phyloP scores from a whole-genome alignment of 2,797 vertebrate genomes.

The Sciurus vulgaris region DNA sequence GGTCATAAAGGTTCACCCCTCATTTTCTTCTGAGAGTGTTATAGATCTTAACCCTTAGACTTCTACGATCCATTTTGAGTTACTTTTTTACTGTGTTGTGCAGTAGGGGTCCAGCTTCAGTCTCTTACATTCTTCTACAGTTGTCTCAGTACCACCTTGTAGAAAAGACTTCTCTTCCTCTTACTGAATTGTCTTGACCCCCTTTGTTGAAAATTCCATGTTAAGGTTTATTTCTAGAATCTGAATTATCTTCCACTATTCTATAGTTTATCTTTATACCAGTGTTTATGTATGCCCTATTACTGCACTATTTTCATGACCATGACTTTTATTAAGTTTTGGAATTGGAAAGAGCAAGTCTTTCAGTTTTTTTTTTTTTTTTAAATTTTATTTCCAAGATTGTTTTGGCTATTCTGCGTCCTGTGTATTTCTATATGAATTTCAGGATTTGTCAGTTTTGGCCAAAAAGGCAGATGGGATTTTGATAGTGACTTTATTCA shows the following conservation, averaged over 20 bases:
- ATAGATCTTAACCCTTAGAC: slow-evolving; percentile 3
- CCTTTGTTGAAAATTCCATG: neutral
- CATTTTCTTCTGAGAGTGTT: slow-evolving; percentile 43
- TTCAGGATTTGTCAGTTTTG: slow-evolving; percentile 62
- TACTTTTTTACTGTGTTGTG: neutral
- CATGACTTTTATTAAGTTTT: slow-evolving; percentile 54
- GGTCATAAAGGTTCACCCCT: neutral
- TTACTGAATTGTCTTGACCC: neutral
- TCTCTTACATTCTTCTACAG: neutral
- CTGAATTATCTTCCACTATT: neutral
- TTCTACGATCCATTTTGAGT: neutral
- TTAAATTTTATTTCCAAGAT: neutral
- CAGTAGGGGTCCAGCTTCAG: neutral
- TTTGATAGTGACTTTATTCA: slow-evolving; percentile 35
- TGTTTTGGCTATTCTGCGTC: slow-evolving; percentile 50
- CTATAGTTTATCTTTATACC: neutral
- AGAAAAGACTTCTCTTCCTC: neutral
- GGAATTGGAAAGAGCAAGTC: neutral
- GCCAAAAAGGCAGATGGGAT: slow-evolving; percentile 40
- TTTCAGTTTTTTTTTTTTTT: slow-evolving; percentile 53
- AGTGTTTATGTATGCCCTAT: neutral
- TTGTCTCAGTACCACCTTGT: neutral
- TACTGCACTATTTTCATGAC: neutral
- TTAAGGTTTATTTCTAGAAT: slow-evolving; percentile 56
- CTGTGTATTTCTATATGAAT: slow-evolving; percentile 48